phyloP scores from a whole-genome alignment of 1,140 invertebrate species.

The Druon quercuslanigerum region DNA sequence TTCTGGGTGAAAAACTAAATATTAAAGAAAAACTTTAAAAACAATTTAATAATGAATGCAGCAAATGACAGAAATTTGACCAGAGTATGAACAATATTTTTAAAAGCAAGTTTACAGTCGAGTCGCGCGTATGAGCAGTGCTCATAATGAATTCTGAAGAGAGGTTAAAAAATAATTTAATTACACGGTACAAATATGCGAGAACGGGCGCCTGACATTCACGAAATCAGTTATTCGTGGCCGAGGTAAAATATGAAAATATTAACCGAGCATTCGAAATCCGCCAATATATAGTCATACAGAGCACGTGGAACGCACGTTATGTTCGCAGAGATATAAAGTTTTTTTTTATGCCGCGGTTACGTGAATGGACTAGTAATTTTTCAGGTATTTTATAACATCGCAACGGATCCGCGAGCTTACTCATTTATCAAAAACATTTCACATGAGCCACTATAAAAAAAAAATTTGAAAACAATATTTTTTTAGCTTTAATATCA shows the following conservation, averaged over 20 bases:
- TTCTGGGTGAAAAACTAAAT: too few relatives aligned
- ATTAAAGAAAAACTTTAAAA: too few relatives aligned
- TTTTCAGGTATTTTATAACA: slow-evolving; percentile 56
- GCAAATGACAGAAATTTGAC: too few relatives aligned
- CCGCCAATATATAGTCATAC: slow-evolving; percentile 50
- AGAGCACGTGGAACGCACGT: not conserved
- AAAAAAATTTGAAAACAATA: too few relatives aligned
- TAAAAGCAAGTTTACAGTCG: not conserved
- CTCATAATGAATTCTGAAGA: not conserved
- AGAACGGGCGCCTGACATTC: not conserved
- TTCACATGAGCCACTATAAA: too few relatives aligned
- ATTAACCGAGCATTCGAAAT: slow-evolving; percentile 34
- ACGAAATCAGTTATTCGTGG: slow-evolving; percentile 15
- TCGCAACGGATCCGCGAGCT: slow-evolving; percentile 56
- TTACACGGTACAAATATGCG: slow-evolving; percentile 15
- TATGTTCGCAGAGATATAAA: not conserved
- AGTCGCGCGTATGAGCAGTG: not conserved
- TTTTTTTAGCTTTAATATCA: too few relatives aligned
- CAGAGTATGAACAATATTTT: not conserved
- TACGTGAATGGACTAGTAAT: slow-evolving; percentile 66
- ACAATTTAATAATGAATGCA: too few relatives aligned
- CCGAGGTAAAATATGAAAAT: slow-evolving; percentile 28
- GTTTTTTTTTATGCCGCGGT: slow-evolving; percentile 52
- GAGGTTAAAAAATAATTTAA: slow-evolving; percentile 33
- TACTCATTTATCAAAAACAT: too few relatives aligned